These are phyloP conservation scores for Drosophila eohydei DNA, from an alignment of 2,888 invertebrate species.

Conservation along the genomic window DNA sequence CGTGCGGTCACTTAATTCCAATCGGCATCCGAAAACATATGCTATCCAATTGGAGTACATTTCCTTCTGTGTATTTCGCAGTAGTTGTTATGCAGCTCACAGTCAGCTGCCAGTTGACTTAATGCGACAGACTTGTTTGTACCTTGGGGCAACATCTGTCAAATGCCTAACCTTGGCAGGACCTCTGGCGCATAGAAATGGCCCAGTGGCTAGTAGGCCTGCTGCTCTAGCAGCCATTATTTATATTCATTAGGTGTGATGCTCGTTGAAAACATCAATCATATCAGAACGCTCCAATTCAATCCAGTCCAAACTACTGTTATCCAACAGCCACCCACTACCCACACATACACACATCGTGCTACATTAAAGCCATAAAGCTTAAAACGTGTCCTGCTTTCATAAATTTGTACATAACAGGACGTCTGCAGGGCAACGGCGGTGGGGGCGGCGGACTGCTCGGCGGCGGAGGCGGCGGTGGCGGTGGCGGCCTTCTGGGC, in stretches of 20 bases:
- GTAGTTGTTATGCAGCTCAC: slow-evolving; percentile 46
- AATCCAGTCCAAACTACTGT: slow-evolving; percentile 25
- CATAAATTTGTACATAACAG: slow-evolving; percentile 42
- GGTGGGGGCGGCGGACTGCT: slow-evolving; percentile 28
- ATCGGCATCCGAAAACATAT: slow-evolving; percentile 25
- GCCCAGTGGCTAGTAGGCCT: slow-evolving; percentile 1
- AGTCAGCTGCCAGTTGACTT: slow-evolving; percentile 39
- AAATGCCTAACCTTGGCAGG: slow-evolving; percentile 25
- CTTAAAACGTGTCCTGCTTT: slow-evolving; percentile 66
- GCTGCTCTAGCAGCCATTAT: slow-evolving; percentile 44
- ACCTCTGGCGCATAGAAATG: slow-evolving; percentile 51
- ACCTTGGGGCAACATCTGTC: slow-evolving; percentile 41
- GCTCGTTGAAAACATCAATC: slow-evolving; percentile 68
- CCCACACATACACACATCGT: not conserved
- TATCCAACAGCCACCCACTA: slow-evolving; percentile 14
- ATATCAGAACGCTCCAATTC: slow-evolving; percentile 45
- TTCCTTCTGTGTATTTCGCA: not conserved
- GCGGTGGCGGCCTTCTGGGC: slow-evolving; percentile 41
- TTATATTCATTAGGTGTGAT: slow-evolving; percentile 61
- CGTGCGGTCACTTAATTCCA: slow-evolving; percentile 7
- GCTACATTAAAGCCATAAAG: slow-evolving; percentile 54
- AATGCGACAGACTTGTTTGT: slow-evolving; percentile 30
- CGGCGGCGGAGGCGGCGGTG: slow-evolving; percentile 6
- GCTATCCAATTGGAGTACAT: slow-evolving; percentile 1
- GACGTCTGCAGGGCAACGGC: slow-evolving; percentile 69